Base-by-base conservation (phyloP, 2,797 vertebrate genomes). In the Megaceryle alcyon region DNA sequence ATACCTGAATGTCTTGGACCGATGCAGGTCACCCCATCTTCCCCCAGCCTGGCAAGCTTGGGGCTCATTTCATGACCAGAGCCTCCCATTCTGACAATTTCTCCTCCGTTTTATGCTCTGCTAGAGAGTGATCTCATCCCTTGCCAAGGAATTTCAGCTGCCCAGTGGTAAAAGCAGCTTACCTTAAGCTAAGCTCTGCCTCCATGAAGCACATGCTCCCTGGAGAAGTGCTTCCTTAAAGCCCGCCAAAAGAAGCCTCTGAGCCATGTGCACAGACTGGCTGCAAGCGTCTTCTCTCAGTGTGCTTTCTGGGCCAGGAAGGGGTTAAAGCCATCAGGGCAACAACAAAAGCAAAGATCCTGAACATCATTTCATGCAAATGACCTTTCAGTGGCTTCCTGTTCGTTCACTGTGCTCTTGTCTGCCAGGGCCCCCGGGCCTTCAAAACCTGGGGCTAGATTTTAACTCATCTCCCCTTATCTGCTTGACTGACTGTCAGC, bases 401-500 rank as follows among this genome's bases (percentile, higher is more conserved):
- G 86, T 94, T 97, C 96, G 95, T 98, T 98, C 98, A 97, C 97
- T 99, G 99, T 97, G 98, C 99, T 99, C 99, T 99, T 98, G 98
- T 98, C 98, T 99, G 99, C 98, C 99, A 99, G 98, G 97, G 81
- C 98, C 98, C 98, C 41, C 51, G 46, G 98, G 98, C 98, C 97
- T 92, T 90, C 98, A 96, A 92, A 98, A 98, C 98, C 97, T 92
- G 97, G 98, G 97, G 98, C 98, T 99, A 99, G 98, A 99, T 99
- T 99, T 98, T 98, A 99, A 98, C 98, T 98, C 98, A 92, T 98
- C 97, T 98, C 98, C 98, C 98, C 98, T 99, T 98, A 99, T 99
- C 99, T 99, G 99, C 98, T 98, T 99, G 99, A 99, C 99, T 99
- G 98, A 99, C 99, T 99, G 99, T 99, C 99, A 99, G 97, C 98